Evolutionary conservation across 2,113 vertebrate species (phyloP).

Genomic region (Cololabis saira): DNA sequence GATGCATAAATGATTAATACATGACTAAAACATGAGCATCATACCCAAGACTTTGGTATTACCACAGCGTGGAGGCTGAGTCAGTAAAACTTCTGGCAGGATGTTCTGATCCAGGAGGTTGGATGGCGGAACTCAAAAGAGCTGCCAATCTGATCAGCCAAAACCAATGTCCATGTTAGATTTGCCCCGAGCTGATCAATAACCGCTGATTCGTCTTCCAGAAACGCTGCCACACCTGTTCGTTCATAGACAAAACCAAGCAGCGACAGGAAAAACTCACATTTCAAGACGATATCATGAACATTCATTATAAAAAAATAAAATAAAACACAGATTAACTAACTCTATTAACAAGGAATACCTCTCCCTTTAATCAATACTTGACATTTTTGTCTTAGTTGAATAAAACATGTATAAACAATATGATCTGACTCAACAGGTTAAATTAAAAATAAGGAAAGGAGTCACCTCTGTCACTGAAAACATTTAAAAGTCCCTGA

Average conservation of each 20-base stretch:
- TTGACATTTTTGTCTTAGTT: background rate
- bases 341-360: background rate
- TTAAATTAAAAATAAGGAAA: background rate
- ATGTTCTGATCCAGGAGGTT: constrained; percentile 56
- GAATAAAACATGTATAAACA: background rate
- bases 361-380: background rate
- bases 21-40: background rate
- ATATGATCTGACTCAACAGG: background rate
- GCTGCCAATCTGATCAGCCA: constrained; percentile 76
- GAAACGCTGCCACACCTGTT: background rate
- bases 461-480: background rate
- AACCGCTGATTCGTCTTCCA: constrained; percentile 17
- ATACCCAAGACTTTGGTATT: constrained; percentile 54
- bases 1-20: constrained; percentile 1
- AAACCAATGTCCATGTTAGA: constrained; percentile 74
- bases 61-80: constrained; percentile 15
- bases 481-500: background rate
- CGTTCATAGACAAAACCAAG: background rate
- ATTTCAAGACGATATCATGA: background rate
- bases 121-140: constrained; percentile 56
- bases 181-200: constrained; percentile 54
- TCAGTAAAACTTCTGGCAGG: constrained; percentile 56
- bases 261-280: background rate
- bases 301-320: background rate
- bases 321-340: background rate